A percentile compares a stretch with the other conserved stretches of the same genome.
Conservation (phyloP, 2,888 invertebrate genomes). For the Atethmia centrago region DNA sequence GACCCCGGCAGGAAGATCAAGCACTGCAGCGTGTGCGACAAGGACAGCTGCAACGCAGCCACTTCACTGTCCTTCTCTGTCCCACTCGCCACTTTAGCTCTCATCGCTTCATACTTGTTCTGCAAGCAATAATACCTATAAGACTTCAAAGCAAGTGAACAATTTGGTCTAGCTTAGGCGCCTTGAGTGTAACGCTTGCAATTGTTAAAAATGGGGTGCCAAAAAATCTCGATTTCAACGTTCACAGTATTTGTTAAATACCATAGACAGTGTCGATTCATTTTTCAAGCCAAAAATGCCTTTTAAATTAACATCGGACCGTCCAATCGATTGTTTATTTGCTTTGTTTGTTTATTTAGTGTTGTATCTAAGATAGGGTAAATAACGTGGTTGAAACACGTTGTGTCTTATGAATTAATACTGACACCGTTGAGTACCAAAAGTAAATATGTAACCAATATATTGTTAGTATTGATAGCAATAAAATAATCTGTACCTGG, state of each 20-base stretch:
- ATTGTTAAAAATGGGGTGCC: constrained; percentile 55
- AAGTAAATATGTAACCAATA: constrained; percentile 52
- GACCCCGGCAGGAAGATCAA: constrained; percentile 73
- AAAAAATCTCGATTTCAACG: constrained; percentile 47
- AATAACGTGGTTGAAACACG: constrained; percentile 39
- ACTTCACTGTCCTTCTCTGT: constrained; percentile 79
- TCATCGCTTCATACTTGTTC: constrained; percentile 79
- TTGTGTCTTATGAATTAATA: constrained; percentile 32
- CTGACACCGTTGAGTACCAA: constrained; percentile 57
- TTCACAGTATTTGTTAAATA: constrained; percentile 23
- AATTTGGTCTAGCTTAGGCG: constrained; percentile 58
- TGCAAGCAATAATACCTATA: constrained; percentile 81
- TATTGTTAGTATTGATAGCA: constrained; percentile 54
- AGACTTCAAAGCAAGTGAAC: constrained; percentile 64
- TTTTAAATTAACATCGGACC: constrained; percentile 72
- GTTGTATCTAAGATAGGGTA: constrained; percentile 59
- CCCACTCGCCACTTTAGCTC: constrained; percentile 79
- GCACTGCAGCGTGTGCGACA: constrained; percentile 86
- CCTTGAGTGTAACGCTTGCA: constrained; percentile 58
- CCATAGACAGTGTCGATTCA: constrained; percentile 40
- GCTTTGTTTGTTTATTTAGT: constrained; percentile 72
- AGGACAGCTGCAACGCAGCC: constrained; percentile 89
- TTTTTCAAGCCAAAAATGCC: constrained; percentile 64
- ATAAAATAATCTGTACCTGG: constrained; percentile 60
- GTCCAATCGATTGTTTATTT: constrained; percentile 78